Evolutionary conservation across 2,113 vertebrate species (phyloP).

Genomic region (Tringa solitaria): DNA sequence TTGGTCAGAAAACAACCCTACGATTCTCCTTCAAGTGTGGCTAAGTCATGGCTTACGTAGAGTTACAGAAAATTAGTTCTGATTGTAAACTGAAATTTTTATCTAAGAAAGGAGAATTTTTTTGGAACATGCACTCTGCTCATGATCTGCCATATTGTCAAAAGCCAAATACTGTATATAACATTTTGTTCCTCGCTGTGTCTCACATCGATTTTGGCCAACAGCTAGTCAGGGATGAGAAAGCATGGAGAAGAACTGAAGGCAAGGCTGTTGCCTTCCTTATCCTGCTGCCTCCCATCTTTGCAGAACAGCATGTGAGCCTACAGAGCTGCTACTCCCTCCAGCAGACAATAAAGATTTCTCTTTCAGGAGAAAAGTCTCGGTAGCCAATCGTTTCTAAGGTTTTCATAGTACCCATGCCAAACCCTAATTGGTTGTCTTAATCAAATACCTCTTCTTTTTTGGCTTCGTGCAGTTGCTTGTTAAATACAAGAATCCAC

Average conservation of each 20-base stretch:
- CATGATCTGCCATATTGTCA: neutral
- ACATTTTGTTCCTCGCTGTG: neutral
- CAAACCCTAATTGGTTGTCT: conserved; percentile 23
- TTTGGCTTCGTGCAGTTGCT: neutral
- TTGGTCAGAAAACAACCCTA: neutral
- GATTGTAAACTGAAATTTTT: neutral
- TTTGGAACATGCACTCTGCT: neutral
- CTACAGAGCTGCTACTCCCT: neutral
- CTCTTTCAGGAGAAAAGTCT: neutral
- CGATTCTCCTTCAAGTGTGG: neutral
- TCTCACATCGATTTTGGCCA: neutral
- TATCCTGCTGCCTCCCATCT: neutral
- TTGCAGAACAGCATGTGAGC: neutral
- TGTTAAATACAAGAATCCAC: neutral
- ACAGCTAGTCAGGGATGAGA: neutral
- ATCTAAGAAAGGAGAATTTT: neutral
- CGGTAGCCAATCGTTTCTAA: neutral
- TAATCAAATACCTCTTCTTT: neutral
- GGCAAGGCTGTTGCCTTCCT: neutral
- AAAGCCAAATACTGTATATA: neutral
- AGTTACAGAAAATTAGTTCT: neutral
- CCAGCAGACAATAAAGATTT: neutral
- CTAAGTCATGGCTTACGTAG: neutral
- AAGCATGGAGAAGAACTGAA: neutral
- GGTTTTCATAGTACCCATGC: neutral